Evolutionary conservation across 2,113 vertebrate genomes (phyloP), one percentile per base, ranked within the genome.

Genomic region (Antigone vipio): DNA sequence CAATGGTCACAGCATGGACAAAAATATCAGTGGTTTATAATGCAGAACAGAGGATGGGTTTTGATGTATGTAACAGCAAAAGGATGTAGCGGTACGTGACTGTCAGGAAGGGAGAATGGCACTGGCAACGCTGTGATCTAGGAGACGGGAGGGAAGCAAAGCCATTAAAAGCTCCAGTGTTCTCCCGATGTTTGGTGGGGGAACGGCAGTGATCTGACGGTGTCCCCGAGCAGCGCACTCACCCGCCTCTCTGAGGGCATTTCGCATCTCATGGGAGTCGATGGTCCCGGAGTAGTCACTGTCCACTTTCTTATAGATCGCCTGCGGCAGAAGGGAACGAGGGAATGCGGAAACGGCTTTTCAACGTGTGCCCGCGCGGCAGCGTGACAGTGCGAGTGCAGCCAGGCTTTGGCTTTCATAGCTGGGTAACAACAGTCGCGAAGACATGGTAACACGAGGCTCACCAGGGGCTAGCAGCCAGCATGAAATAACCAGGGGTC

Each of bases 241-340:
- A 98, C 98, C 98, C 89, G 98, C 97, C 92, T 98, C 98, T 71
- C 95, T 96, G 64, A 99, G 96, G 66, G 98, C 98, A 53, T 97
- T 97, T 42, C 89, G 88, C 98, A 99, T 98, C 95, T 98, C 97
- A 1, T 98, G 97, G 49, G 98, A 97, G 50, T 98, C 97, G 0
- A 98, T 98, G 83, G 97, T 98, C 26, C 98, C 98, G 0, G 94
- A 98, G 53, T 74, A 97, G 85, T 98, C 97, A 5, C n/a, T 47
- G 82, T 98, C 98, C 12, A 95, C 96, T 85, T 98, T 98, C 92
- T 81, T 97, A 53, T 98, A 99, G 93, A 98, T 98, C 15, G 77
- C 94, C 98, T 99, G 68, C 32, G 79, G 34, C 74, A 94, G 52
- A 95, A 78, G 56, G 79, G 75, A 97, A 88, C 16, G 15, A 73